A percentile compares a stretch with the other conserved stretches of the same genome.
These are phyloP conservation scores for Ursus arctos DNA, from an alignment of 2,113 vertebrate species.

Conservation along the genomic window DNA sequence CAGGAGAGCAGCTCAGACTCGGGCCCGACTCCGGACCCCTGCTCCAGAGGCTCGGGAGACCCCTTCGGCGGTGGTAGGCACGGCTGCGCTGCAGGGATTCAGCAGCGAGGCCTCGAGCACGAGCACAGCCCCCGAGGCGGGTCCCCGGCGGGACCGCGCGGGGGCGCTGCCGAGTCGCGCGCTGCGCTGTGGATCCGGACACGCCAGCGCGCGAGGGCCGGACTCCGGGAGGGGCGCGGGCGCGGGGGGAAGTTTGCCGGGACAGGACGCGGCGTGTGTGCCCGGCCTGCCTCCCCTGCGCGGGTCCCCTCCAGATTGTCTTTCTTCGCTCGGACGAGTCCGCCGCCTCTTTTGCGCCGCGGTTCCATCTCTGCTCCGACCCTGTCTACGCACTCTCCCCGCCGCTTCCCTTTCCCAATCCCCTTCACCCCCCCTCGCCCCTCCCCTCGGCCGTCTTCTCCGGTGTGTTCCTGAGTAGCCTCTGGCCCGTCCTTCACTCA, in stretches of 20 bases:
- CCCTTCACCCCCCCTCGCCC: not conserved
- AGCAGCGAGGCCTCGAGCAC: not conserved
- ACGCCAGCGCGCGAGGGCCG: accelerated
- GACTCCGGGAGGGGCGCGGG: no score
- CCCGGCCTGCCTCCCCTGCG: not conserved
- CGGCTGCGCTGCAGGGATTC: not conserved
- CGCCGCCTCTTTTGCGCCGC: not conserved
- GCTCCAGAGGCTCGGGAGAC: not conserved
- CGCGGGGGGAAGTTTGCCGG: not conserved
- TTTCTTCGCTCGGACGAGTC: not conserved
- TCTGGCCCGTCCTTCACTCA: no score
- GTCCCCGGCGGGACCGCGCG: not conserved
- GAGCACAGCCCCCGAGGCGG: not conserved
- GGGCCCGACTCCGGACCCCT: no score
- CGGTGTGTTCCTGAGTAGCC: not conserved
- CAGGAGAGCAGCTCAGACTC: constrained; percentile 46
- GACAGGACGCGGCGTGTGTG: not conserved
- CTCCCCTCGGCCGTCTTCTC: not conserved
- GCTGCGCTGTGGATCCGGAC: not conserved
- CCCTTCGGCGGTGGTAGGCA: not conserved
- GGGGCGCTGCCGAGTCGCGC: not conserved
- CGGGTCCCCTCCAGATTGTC: not conserved
- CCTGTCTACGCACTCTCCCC: no score
- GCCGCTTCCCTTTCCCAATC: accelerated
- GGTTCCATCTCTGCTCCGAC: accelerated